Conservation (phyloP, 2,888 invertebrate species). For the Campoletis raptor region DNA sequence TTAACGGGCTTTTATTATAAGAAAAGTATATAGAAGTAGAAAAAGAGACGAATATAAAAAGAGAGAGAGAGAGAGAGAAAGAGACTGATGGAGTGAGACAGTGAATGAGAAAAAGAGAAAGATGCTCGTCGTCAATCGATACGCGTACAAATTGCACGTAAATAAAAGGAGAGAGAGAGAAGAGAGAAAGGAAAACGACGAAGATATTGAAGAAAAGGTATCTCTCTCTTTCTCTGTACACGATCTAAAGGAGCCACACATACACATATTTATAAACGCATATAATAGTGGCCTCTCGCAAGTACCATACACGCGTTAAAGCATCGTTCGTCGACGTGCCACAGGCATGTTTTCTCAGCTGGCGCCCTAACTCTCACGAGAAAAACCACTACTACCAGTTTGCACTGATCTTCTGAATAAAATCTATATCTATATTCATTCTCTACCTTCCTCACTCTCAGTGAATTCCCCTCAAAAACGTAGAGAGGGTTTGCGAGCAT, state of each 20-base stretch:
- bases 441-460: constrained; percentile 50
- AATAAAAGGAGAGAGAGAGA: neutral
- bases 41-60: neutral
- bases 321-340: constrained; percentile 77
- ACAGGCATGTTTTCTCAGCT: constrained; percentile 84
- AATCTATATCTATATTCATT: neutral
- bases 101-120: neutral
- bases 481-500: constrained; percentile 29
- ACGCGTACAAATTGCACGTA: constrained; percentile 68
- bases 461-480: constrained; percentile 24
- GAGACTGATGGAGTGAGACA: neutral
- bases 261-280: constrained; percentile 39
- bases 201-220: constrained; percentile 38
- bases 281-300: constrained; percentile 28
- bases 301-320: constrained; percentile 64
- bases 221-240: constrained; percentile 47
- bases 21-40: constrained; percentile 51
- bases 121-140: constrained; percentile 68
- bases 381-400: constrained; percentile 44
- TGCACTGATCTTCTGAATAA: constrained; percentile 46
- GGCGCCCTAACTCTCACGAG: constrained; percentile 80
- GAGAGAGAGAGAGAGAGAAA: neutral
- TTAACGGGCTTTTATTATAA: constrained; percentile 63
- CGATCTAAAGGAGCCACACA: constrained; percentile 48
- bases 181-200: neutral